Evolutionary conservation across 2,113 vertebrate species (phyloP).

Genomic region (Orcinus orca): DNA sequence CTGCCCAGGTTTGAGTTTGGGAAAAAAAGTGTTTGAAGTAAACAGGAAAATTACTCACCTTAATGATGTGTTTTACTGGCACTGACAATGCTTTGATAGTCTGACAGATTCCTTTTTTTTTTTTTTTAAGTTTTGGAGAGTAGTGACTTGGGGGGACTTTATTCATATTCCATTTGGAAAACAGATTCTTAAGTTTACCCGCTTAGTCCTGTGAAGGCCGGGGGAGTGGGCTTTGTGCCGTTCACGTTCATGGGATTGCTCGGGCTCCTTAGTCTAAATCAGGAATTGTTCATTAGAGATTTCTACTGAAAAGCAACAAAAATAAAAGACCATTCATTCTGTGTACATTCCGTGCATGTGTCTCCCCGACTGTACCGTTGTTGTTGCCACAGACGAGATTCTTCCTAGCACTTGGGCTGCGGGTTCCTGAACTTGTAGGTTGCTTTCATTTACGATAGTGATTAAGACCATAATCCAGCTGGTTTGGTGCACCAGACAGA

Average conservation of each 20-base stretch:
- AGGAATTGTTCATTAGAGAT: constrained; percentile 18
- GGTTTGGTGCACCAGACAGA: not conserved
- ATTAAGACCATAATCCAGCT: not conserved
- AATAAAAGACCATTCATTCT: not conserved
- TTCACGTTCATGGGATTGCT: not conserved
- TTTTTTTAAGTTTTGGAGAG: constrained; percentile 50
- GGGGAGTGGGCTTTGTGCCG: not conserved
- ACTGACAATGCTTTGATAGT: constrained; percentile 77
- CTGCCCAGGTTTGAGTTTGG: constrained; percentile 87
- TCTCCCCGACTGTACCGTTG: not conserved
- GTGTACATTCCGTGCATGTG: rapidly evolving
- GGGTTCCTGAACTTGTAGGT: not conserved
- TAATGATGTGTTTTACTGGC: constrained; percentile 85
- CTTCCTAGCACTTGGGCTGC: not conserved
- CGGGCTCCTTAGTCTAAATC: not conserved
- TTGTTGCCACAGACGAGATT: not conserved
- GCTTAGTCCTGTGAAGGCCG: not conserved
- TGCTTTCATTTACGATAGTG: not conserved
- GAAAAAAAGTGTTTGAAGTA: constrained; percentile 84
- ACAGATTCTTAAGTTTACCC: not conserved
- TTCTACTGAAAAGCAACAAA: not conserved
- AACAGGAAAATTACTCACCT: constrained; percentile 89
- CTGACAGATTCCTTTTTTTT: constrained; percentile 76
- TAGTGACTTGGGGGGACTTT: constrained; percentile 21
- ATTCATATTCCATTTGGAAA: constrained; percentile 17